Evolutionary conservation across 2,888 invertebrate genomes (phyloP).

Genomic region (Meloe dianella): DNA sequence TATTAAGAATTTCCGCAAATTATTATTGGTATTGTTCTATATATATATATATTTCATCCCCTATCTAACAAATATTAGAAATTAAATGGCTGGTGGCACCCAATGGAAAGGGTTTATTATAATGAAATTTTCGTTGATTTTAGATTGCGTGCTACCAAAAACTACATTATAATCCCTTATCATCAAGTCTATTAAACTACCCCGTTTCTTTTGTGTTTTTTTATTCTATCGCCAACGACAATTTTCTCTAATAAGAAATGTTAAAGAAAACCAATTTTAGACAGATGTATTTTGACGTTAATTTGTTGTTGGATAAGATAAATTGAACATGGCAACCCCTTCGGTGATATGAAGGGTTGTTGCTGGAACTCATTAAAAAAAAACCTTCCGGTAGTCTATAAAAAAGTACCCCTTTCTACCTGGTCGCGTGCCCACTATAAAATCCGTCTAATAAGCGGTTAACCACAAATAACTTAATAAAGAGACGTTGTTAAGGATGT

Average conservation of each 20-base stretch:
- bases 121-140: neutral
- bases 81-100: constrained; percentile 1
- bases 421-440: constrained; percentile 58
- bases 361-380: constrained; percentile 20
- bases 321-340: constrained; percentile 19
- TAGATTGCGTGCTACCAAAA: neutral
- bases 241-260: constrained; percentile 1
- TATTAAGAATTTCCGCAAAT: constrained; percentile 41
- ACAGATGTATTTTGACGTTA: constrained; percentile 6
- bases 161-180: constrained; percentile 2
- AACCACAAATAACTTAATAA: constrained; percentile 59
- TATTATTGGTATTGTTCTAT: constrained; percentile 31
- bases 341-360: constrained; percentile 18
- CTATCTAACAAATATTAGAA: constrained; percentile 4
- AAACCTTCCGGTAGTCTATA: constrained; percentile 29
- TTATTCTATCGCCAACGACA: too few species aligned
- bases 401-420: constrained; percentile 53
- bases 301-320: constrained; percentile 1
- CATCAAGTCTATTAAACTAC: constrained; percentile 2
- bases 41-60: constrained; percentile 4
- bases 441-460: constrained; percentile 56
- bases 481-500: constrained; percentile 43
- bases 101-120: neutral
- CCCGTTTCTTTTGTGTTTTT: neutral
- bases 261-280: neutral